Evolutionary conservation across 2,888 invertebrate genomes (phyloP).

Genomic region (Epistrophe eligans): DNA sequence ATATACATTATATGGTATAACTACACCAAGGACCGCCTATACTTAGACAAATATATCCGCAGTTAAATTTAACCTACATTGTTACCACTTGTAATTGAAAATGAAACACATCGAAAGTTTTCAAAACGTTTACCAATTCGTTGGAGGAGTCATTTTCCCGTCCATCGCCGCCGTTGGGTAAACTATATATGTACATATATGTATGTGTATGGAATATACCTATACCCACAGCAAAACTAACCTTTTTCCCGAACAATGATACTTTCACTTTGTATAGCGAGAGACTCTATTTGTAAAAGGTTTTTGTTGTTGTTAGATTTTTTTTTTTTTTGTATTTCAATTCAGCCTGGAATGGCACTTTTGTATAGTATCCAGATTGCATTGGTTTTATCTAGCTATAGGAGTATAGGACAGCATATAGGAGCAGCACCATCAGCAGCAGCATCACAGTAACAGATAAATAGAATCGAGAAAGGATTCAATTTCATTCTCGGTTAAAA

Average conservation of each 20-base stretch:
- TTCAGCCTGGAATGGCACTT: constrained; percentile 6
- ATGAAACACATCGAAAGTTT: constrained; percentile 32
- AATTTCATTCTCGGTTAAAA: constrained; percentile 60
- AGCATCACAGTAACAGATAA: neutral
- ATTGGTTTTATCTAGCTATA: constrained; percentile 27
- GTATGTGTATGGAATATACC: neutral
- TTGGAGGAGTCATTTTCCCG: neutral
- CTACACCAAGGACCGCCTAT: neutral
- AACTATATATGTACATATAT: neutral
- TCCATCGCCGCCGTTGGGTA: neutral
- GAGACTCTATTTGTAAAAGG: constrained; percentile 18
- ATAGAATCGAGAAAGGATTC: constrained; percentile 46
- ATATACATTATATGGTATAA: neutral
- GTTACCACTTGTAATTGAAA: constrained; percentile 57
- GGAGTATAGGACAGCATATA: neutral
- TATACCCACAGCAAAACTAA: constrained; percentile 12
- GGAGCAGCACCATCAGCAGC: neutral
- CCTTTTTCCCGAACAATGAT: constrained; percentile 27
- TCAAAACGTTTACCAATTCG: constrained; percentile 37
- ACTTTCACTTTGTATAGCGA: constrained; percentile 21
- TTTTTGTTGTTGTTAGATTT: neutral
- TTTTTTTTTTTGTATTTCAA: constrained; percentile 8
- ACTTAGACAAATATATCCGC: constrained; percentile 28
- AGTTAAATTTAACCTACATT: constrained; percentile 30
- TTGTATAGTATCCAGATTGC: constrained; percentile 39